Base-by-base conservation (phyloP, 37 sponge, comb jelly and placozoan species). In the Diacarnus erythraeanus region DNA sequence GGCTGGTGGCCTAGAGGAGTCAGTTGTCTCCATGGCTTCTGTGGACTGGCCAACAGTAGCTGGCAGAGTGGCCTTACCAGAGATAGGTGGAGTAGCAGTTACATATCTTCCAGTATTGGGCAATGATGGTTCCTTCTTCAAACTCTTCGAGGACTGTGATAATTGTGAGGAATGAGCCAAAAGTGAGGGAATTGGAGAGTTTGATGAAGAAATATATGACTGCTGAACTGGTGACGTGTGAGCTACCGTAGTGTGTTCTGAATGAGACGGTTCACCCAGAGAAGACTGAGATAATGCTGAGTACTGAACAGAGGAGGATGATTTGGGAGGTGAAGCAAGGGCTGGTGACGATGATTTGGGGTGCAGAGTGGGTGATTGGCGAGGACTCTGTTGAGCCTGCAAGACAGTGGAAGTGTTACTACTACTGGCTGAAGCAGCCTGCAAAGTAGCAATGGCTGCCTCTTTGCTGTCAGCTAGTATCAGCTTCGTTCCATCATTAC, bases 11-110 rank as follows among this genome's bases (percentile, higher is more conserved):
- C 34, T 2, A 12, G 66, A 31, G 35, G 34, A 65, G 34, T 65
- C 66, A 15, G 66, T 65, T 25, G 66, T 65, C 66, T 65, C 66
- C 27, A 18, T 30, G 9, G 10, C 35, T 18, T 31, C 34, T 30
- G 66, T 65, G 3, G 66, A 65, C 66, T 65, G 66, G 33, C 66
- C 66, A 31, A 65, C 66, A 5, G 66, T 30, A 65, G 66, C 9
- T 3, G 34, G 34, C n/a, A n/a, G n/a, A 17, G 66, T 31, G 66
- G 66, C 31, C 34, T 60, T 60, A 5, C 61, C 61, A 60, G 61
- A 60, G 3, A 60, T n/a, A 4, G 27, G 61, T n/a, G 23, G 22
- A 26, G 22, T 5, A n/a, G 61, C 4, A 26, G 61, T 20, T 31
- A 5, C 35, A 8, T 18, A 5, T 31, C 10, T 10, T 5, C 31